phyloP scores from a whole-genome alignment of 2,113 vertebrate genomes.

The Pomatorhinus ruficollis region DNA sequence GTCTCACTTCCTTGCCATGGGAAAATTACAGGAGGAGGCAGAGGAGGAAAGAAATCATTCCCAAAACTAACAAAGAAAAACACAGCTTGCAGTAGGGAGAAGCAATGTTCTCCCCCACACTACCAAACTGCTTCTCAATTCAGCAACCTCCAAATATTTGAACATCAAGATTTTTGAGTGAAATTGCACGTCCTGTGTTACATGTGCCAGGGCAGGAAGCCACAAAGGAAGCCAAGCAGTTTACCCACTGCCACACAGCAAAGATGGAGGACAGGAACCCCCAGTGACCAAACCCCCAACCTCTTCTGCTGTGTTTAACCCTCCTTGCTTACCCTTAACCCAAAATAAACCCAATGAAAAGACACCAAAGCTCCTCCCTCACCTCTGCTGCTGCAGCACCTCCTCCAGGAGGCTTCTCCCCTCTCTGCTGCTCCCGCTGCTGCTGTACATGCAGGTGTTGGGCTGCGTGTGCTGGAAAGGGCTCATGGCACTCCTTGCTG shows the following conservation, averaged over 20 bases:
- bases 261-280: not conserved
- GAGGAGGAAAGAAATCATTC: constrained; percentile 41
- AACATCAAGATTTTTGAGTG: not conserved
- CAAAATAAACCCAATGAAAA: not conserved
- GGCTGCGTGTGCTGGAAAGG: constrained; percentile 69
- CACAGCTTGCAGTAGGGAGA: constrained; percentile 25
- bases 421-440: constrained; percentile 31
- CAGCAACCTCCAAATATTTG: constrained; percentile 18
- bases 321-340: not conserved
- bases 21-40: constrained; percentile 60
- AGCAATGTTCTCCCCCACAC: constrained; percentile 10
- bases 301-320: not conserved
- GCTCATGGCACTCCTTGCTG: constrained; percentile 78
- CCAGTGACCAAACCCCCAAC: not conserved
- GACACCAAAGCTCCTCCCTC: constrained; percentile 15
- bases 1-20: constrained; percentile 52
- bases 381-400: constrained; percentile 92
- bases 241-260: constrained; percentile 24
- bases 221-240: not conserved
- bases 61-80: constrained; percentile 66
- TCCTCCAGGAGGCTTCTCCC: constrained; percentile 85
- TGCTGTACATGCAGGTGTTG: constrained; percentile 66
- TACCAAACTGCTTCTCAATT: constrained; percentile 11
- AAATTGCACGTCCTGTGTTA: not conserved
- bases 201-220: not conserved